Evolutionary conservation across 2,113 vertebrate genomes (phyloP).

Genomic region (Desmodus rotundus): DNA sequence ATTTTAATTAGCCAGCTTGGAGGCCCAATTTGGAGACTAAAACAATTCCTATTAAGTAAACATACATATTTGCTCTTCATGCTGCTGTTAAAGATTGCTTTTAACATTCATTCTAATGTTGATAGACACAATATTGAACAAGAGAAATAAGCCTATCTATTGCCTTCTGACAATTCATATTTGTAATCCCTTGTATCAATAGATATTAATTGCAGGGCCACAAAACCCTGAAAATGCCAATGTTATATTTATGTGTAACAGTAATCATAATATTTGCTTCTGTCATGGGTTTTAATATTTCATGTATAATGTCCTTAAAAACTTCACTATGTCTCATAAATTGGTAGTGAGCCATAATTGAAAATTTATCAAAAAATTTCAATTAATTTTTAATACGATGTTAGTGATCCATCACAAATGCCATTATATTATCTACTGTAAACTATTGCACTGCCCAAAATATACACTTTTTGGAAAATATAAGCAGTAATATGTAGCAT

Average conservation of each 20-base stretch:
- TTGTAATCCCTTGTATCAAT: neutral
- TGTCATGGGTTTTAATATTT: constrained; percentile 8
- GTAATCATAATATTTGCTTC: neutral
- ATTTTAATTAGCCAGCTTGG: neutral
- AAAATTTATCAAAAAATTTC: neutral
- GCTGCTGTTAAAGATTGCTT: neutral
- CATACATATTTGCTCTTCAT: neutral
- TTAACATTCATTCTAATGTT: neutral
- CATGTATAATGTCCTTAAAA: neutral
- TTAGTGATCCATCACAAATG: neutral
- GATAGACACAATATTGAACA: neutral
- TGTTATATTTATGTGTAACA: neutral
- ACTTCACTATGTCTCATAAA: neutral
- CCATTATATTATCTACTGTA: neutral
- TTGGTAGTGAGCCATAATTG: neutral
- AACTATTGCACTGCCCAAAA: neutral
- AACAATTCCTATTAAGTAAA: constrained; percentile 9
- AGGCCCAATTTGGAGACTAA: neutral
- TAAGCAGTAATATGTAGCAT: neutral
- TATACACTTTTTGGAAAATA: neutral
- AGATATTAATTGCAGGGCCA: constrained; percentile 10
- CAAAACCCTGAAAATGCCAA: neutral
- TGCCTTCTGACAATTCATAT: neutral
- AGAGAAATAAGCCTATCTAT: neutral
- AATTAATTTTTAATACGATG: constrained; percentile 4